Conservation (phyloP, 2,113 vertebrate species). For the Engystomops pustulosus region DNA sequence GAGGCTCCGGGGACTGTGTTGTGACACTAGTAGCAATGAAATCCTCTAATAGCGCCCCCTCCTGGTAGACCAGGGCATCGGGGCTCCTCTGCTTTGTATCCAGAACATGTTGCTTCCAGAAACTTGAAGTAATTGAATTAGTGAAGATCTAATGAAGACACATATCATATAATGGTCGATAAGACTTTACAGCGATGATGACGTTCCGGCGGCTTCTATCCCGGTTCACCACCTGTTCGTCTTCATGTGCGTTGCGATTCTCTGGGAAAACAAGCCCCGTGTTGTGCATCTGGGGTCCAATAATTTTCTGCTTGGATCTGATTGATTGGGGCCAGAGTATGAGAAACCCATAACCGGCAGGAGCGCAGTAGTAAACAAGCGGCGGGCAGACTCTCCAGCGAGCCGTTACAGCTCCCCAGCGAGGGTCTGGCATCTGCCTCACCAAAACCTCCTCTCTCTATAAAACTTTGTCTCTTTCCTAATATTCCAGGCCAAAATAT, state of each 20-base stretch:
- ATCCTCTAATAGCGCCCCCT: too few relatives aligned
- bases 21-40: too few relatives aligned
- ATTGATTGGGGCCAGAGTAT: constrained; percentile 10
- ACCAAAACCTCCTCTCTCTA: not conserved
- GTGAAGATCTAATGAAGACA: not conserved
- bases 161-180: not conserved
- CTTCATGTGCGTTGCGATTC: not conserved
- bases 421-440: constrained; percentile 34
- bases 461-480: not conserved
- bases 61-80: too few relatives aligned
- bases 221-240: constrained; percentile 25
- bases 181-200: not conserved
- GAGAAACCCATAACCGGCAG: constrained; percentile 18
- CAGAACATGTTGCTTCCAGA: not conserved
- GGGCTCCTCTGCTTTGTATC: too few relatives aligned
- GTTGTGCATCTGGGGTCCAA: constrained; percentile 27
- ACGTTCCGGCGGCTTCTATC: not conserved
- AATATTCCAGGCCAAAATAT: not conserved
- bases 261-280: not conserved
- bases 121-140: not conserved
- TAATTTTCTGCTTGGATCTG: constrained; percentile 6
- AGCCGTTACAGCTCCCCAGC: not conserved
- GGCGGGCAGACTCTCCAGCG: not conserved
- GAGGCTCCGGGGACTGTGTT: too few relatives aligned
- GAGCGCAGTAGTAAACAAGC: constrained; percentile 11